phyloP scores from a whole-genome alignment of 2,113 vertebrate species.

The Hemibagrus wyckioides region DNA sequence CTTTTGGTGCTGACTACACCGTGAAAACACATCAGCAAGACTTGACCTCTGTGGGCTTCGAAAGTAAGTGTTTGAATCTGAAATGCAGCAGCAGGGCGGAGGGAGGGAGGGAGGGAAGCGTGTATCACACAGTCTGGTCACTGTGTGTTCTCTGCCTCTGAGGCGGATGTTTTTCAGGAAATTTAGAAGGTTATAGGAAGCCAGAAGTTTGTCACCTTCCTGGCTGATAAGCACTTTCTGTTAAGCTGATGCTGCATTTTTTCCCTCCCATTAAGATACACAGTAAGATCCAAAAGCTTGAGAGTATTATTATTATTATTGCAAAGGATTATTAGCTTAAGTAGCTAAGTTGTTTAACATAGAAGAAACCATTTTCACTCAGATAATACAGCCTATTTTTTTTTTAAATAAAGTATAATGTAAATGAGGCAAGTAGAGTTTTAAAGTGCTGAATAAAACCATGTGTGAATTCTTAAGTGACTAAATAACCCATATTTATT shows the following conservation, averaged over 20 bases:
- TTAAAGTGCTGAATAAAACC: neutral
- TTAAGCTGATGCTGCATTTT: conserved; percentile 64
- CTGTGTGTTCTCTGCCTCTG: conserved; percentile 68
- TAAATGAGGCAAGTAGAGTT: conserved; percentile 32
- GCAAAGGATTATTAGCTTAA: neutral
- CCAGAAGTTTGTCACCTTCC: conserved; percentile 59
- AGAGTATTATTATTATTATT: neutral
- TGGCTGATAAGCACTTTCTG: conserved; percentile 54
- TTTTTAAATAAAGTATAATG: neutral
- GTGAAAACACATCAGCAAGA: conserved; percentile 69
- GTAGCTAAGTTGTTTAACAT: no score
- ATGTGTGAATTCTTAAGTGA: neutral
- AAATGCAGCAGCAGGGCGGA: conserved; percentile 34
- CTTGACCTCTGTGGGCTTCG: conserved; percentile 56
- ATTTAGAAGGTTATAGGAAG: conserved; percentile 73
- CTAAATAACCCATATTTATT: neutral
- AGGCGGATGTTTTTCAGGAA: conserved; percentile 70
- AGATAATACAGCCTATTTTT: neutral
- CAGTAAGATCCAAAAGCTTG: neutral
- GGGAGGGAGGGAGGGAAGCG: conserved; percentile 15
- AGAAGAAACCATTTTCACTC: neutral
- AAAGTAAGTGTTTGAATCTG: conserved; percentile 63
- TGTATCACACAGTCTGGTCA: conserved; percentile 64
- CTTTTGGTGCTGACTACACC: conserved; percentile 75
- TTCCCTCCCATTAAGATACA: conserved; percentile 32